Evolutionary conservation across 2,113 vertebrate genomes (phyloP).

Genomic region (Campylomormyrus tamandua): DNA sequence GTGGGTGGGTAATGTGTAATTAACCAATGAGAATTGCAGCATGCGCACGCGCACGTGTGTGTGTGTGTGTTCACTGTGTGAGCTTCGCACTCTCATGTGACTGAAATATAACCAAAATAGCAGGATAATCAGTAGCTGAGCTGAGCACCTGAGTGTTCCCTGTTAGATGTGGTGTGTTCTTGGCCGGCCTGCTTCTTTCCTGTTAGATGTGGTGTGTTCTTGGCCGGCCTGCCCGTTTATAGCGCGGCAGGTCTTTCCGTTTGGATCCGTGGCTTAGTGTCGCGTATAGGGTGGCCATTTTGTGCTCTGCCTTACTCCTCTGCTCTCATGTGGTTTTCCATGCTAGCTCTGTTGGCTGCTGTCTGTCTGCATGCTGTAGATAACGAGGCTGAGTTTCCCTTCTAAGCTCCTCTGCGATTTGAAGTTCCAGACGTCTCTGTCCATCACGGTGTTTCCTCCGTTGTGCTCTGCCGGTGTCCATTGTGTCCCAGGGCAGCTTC

Average conservation of each 20-base stretch:
- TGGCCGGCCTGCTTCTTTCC: background rate
- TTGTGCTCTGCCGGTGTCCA: background rate
- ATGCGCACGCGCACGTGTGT: background rate
- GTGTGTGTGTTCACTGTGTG: background rate
- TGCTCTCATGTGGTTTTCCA: background rate
- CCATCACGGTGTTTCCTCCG: background rate
- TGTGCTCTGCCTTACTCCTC: background rate
- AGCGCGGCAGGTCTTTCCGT: background rate
- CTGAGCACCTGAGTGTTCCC: background rate
- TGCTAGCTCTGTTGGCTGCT: background rate
- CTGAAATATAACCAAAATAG: background rate
- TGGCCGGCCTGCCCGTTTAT: background rate
- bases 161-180: background rate
- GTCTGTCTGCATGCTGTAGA: background rate
- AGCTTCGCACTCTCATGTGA: background rate
- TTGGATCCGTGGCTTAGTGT: background rate
- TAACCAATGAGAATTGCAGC: background rate
- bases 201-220: background rate
- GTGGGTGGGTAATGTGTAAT: background rate
- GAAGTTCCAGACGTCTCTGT: background rate
- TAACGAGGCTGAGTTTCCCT: background rate
- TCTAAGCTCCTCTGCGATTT: background rate
- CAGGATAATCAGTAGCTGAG: background rate
- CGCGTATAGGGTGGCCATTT: background rate
- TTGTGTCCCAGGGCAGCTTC: background rate